These are phyloP conservation scores for Hemaris fuciformis DNA, from an alignment of 2,888 invertebrate genomes.

Conservation along the genomic window DNA sequence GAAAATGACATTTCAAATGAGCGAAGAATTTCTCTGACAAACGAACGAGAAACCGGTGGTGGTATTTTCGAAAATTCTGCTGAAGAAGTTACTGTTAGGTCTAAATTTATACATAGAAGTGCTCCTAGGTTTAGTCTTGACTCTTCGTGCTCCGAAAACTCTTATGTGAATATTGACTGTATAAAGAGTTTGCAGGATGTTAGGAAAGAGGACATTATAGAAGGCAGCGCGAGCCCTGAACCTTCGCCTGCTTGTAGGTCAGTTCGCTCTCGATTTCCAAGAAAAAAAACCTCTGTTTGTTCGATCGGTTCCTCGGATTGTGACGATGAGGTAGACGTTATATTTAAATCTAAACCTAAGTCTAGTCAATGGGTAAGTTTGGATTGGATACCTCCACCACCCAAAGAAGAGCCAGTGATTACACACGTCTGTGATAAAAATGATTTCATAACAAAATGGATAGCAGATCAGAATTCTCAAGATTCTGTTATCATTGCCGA, in stretches of 20 bases:
- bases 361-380: constrained; percentile 82
- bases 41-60: constrained; percentile 75
- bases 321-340: constrained; percentile 78
- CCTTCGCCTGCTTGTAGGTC: constrained; percentile 60
- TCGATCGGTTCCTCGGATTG: constrained; percentile 79
- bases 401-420: constrained; percentile 77
- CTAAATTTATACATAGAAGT: constrained; percentile 65
- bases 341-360: constrained; percentile 80
- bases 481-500: constrained; percentile 69
- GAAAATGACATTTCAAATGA: constrained; percentile 78
- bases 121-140: constrained; percentile 77
- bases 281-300: constrained; percentile 77
- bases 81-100: constrained; percentile 65
- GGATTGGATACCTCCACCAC: constrained; percentile 78
- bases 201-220: constrained; percentile 67
- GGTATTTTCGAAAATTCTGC: constrained; percentile 55
- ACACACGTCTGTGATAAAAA: constrained; percentile 79
- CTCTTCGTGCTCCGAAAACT: constrained; percentile 81
- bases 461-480: constrained; percentile 76
- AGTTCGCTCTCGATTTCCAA: constrained; percentile 68
- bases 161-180: constrained; percentile 79
- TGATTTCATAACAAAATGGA: constrained; percentile 79
- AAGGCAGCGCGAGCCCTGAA: constrained; percentile 56
- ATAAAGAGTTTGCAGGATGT: constrained; percentile 79
- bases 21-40: constrained; percentile 72